Conservation (phyloP, 2,888 invertebrate species). For the Endomychus coccineus region DNA sequence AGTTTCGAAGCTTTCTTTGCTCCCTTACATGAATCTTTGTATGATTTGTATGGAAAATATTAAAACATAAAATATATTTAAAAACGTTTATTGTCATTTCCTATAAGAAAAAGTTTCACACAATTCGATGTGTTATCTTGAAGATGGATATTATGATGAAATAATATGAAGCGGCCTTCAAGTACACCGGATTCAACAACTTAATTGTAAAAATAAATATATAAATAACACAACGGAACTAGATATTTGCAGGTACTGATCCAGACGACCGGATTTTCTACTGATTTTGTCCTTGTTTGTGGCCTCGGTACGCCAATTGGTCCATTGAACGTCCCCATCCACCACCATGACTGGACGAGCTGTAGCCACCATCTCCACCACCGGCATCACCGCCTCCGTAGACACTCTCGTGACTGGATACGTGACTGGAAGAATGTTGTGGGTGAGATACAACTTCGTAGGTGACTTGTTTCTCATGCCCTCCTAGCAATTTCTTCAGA, state of each 20-base stretch:
- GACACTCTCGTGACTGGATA: constrained; percentile 59
- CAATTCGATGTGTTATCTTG: no score
- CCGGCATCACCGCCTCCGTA: constrained; percentile 50
- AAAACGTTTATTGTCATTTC: no score
- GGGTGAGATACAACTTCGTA: constrained; percentile 83
- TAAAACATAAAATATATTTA: no score
- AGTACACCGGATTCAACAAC: no score
- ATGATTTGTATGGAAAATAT: no score
- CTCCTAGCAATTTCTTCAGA: constrained; percentile 69
- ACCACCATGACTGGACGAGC: constrained; percentile 56
- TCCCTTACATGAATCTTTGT: no score
- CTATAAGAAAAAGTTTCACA: no score
- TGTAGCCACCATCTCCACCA: constrained; percentile 49
- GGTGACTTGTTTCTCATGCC: constrained; percentile 72
- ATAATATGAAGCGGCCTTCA: no score
- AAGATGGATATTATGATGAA: no score
- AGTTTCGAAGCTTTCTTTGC: no score
- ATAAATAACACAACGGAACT: constrained; percentile 28
- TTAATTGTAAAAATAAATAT: constrained; percentile 20
- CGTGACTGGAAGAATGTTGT: constrained; percentile 64
- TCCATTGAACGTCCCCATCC: constrained; percentile 73
- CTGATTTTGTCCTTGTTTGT: constrained; percentile 44
- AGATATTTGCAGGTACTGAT: constrained; percentile 42
- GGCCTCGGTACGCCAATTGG: constrained; percentile 70
- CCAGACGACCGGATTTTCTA: constrained; percentile 28